Percentiles rank a stretch among this genome's conserved stretches.
Evolutionary conservation across 2,888 invertebrate genomes (phyloP).

Genomic region (Protodeltote pygarga): DNA sequence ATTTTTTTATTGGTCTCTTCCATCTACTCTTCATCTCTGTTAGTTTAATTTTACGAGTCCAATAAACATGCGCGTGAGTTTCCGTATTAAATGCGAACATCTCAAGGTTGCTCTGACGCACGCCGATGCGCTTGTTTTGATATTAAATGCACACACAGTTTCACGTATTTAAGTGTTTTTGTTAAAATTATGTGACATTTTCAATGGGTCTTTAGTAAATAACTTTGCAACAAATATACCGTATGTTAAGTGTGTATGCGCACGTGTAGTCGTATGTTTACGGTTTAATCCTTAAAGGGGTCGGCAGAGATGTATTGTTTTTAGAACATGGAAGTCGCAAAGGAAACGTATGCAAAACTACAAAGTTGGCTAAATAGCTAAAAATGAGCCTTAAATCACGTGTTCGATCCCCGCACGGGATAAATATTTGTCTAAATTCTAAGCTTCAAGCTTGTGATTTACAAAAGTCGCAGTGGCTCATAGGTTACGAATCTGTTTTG

Average conservation of each 20-base stretch:
- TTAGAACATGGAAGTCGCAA: slow-evolving; percentile 14
- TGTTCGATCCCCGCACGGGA: no score
- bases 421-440: no score
- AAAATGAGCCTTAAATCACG: no score
- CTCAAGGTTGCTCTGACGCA: slow-evolving; percentile 61
- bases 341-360: no score
- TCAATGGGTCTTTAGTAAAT: slow-evolving; percentile 25
- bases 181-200: slow-evolving; percentile 38
- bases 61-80: slow-evolving; percentile 68
- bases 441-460: no score
- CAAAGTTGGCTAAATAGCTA: no score
- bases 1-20: slow-evolving; percentile 42
- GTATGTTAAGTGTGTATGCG: not conserved
- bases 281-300: no score
- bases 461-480: no score
- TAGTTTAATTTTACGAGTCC: slow-evolving; percentile 68
- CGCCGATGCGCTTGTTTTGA: slow-evolving; percentile 49
- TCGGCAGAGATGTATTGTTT: not conserved
- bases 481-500: no score
- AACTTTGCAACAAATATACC: slow-evolving; percentile 27
- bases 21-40: slow-evolving; percentile 40
- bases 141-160: slow-evolving; percentile 32
- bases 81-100: slow-evolving; percentile 64
- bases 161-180: slow-evolving; percentile 30
- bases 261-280: no score